These are phyloP conservation scores for Agonopterix alstromeriana DNA, from an alignment of 2,888 invertebrate species.

Conservation along the genomic window DNA sequence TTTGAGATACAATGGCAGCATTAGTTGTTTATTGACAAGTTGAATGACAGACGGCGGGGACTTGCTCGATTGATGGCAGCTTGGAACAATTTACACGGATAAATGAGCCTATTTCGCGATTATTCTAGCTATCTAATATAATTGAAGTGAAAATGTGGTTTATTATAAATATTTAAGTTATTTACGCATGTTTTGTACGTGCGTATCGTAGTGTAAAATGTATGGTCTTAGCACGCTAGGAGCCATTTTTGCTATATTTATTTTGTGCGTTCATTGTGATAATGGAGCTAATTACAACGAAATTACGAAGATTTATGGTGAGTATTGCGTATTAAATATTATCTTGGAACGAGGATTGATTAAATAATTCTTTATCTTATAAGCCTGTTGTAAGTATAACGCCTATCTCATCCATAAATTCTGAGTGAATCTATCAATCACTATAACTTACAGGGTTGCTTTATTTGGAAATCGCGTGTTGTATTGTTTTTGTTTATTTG, in stretches of 20 bases:
- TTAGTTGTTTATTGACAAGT: conserved; percentile 73
- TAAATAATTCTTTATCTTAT: no score
- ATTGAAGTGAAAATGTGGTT: conserved; percentile 64
- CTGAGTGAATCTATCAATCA: not conserved
- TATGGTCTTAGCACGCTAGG: conserved; percentile 67
- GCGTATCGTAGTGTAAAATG: conserved; percentile 59
- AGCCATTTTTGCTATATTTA: conserved; percentile 76
- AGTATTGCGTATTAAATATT: conserved; percentile 25
- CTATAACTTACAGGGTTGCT: not conserved
- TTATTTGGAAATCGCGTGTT: not conserved
- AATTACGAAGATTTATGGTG: conserved; percentile 66
- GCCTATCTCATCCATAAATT: no score
- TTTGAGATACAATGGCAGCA: conserved; percentile 36
- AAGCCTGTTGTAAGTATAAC: no score
- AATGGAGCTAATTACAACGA: conserved; percentile 70
- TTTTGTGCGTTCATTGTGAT: conserved; percentile 76
- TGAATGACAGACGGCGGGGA: conserved; percentile 70
- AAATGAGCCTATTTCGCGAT: conserved; percentile 51
- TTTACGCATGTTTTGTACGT: conserved; percentile 49
- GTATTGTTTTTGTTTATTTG: conserved; percentile 3
- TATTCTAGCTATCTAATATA: conserved; percentile 45
- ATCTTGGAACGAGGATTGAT: not conserved
- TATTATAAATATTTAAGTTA: conserved; percentile 52
- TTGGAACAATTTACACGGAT: conserved; percentile 49
- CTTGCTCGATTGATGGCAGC: conserved; percentile 62